A percentile compares a stretch with the other conserved stretches of the same genome.
Evolutionary conservation across 2,113 vertebrate genomes (phyloP).

Genomic region (Vombatus ursinus): DNA sequence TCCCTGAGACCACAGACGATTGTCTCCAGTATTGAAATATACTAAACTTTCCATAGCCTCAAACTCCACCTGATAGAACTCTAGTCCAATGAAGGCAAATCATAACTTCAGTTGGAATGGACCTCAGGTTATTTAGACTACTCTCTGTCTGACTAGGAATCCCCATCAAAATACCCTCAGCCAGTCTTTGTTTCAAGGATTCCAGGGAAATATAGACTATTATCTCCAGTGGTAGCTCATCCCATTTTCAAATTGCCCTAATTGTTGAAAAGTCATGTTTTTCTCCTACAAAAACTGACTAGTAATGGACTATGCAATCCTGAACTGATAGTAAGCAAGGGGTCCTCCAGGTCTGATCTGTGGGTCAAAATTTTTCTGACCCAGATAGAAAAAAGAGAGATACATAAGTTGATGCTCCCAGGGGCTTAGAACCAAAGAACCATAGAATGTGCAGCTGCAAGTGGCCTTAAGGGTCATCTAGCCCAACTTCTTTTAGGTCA

Average conservation of each 20-base stretch:
- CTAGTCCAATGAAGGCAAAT: not conserved
- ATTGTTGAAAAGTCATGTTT: not conserved
- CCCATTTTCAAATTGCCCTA: not conserved
- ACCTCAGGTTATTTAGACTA: not conserved
- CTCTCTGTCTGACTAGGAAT: not conserved
- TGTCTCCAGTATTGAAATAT: constrained; percentile 7
- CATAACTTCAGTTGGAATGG: not conserved
- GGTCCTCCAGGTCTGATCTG: not conserved
- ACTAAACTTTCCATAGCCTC: constrained; percentile 23
- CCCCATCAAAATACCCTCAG: not conserved
- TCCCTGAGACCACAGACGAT: not conserved
- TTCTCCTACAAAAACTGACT: not conserved
- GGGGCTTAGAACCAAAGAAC: not conserved
- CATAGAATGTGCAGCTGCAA: not conserved
- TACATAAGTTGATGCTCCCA: not conserved
- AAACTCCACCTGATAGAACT: constrained; percentile 23
- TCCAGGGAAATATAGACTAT: not conserved
- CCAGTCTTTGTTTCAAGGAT: not conserved
- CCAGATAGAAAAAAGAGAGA: not conserved
- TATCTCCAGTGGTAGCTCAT: not conserved
- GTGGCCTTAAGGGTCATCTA: not conserved
- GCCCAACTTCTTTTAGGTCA: not conserved
- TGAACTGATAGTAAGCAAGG: not conserved
- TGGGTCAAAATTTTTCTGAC: not conserved
- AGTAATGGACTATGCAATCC: not conserved